phyloP scores from a whole-genome alignment of 2,797 vertebrate species.

The Buceros bicornis region DNA sequence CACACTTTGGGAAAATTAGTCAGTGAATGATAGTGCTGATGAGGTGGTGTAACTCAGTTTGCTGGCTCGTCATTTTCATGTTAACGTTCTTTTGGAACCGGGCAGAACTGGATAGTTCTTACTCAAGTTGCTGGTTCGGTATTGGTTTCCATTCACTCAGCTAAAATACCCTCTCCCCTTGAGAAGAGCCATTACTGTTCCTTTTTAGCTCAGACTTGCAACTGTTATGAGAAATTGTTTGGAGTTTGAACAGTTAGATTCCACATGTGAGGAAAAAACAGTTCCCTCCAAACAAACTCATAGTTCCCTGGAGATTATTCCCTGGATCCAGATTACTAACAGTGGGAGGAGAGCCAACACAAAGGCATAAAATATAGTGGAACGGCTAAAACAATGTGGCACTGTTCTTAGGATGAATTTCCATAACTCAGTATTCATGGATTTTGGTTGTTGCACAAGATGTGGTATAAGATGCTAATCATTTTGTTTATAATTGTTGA shows the following conservation, averaged over 20 bases:
- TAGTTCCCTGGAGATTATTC: conserved; percentile 35
- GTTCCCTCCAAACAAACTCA: conserved; percentile 38
- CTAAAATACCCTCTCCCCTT: conserved; percentile 27
- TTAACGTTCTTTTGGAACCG: neutral
- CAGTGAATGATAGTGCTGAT: neutral
- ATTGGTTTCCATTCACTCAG: conserved; percentile 23
- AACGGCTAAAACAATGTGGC: conserved; percentile 56
- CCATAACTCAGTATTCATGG: conserved; percentile 7
- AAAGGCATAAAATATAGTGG: conserved; percentile 50
- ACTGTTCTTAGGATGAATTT: conserved; percentile 33
- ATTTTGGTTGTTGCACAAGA: conserved; percentile 39
- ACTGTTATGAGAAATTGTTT: neutral
- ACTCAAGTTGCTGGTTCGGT: neutral
- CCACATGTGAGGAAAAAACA: conserved; percentile 27
- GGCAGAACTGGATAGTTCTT: neutral
- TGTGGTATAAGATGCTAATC: conserved; percentile 35
- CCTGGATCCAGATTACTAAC: conserved; percentile 38
- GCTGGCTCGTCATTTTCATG: neutral
- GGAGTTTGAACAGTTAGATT: conserved; percentile 25
- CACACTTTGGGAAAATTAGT: neutral
- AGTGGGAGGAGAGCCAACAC: conserved; percentile 49
- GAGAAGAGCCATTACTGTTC: neutral
- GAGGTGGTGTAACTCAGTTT: conserved; percentile 24
- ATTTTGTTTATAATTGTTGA: conserved; percentile 61
- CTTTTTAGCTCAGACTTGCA: neutral